Evolutionary conservation across 2,888 invertebrate genomes (phyloP).

Genomic region (Acanthococcus lagerstroemiae): DNA sequence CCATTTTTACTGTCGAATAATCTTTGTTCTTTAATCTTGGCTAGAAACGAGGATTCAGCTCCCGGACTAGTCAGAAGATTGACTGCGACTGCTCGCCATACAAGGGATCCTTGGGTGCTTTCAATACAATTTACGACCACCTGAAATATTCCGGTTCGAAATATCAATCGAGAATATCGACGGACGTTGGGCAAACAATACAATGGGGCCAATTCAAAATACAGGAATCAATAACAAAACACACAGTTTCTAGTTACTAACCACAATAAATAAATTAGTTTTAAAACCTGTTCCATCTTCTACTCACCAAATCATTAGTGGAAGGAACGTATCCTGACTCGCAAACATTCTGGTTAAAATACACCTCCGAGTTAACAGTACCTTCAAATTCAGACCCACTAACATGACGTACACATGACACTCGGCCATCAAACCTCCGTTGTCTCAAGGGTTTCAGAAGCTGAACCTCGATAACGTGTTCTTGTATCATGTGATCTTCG

Average conservation of each 20-base stretch:
- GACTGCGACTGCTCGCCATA: constrained; percentile 52
- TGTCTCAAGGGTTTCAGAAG: constrained; percentile 41
- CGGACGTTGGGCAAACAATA: background rate
- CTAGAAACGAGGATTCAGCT: background rate
- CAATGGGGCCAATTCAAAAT: background rate
- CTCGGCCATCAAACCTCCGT: constrained; percentile 46
- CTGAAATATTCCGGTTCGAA: constrained; percentile 36
- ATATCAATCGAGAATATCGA: too few relatives aligned
- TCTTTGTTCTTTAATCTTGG: constrained; percentile 1
- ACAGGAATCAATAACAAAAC: background rate
- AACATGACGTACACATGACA: constrained; percentile 42
- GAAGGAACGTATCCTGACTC: constrained; percentile 48
- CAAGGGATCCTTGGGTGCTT: constrained; percentile 51
- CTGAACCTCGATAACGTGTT: constrained; percentile 6
- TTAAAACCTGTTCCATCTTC: background rate
- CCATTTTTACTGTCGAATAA: constrained; percentile 14
- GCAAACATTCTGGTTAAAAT: constrained; percentile 50
- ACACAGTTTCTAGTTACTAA: background rate
- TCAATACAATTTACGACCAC: constrained; percentile 59
- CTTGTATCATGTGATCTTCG: background rate
- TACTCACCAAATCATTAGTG: constrained; percentile 49
- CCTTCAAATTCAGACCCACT: constrained; percentile 42
- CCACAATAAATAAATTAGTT: too few relatives aligned
- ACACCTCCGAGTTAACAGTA: constrained; percentile 50
- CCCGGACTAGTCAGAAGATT: constrained; percentile 37